Evolutionary conservation across 2,113 vertebrate genomes (phyloP), one percentile per base, ranked within the genome.

Genomic region (Lathamus discolor): DNA sequence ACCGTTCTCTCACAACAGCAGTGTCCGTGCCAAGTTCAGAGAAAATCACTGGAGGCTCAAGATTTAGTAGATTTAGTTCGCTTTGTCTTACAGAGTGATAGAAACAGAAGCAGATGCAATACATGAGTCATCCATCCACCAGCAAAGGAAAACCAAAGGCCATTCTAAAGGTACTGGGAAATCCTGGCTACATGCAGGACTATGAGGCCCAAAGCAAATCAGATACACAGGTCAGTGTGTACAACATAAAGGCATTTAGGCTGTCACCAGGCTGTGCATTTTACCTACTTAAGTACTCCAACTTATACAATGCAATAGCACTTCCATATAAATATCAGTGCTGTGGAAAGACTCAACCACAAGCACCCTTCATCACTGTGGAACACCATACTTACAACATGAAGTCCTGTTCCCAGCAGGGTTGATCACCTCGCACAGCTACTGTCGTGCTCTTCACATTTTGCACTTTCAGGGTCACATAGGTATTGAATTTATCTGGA

Each of bases 381-480:
- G n/a, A 73, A 8, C 61, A 24, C 37, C 3, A 3, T 96, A 99
- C 99, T 99, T 97, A 99, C 99, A 99, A 99, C 99, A 99, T 99
- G 97, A 99, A 99, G 97, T 99, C 99, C 93, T 99, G 99, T 24
- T 99, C 99, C 99, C 99, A 99, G 84, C 98, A 99, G 43, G 99
- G 99, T 25, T 98, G 99, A 64, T 99, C 98, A 13, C 99, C 99
- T 18, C 99, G 98, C 28, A 99, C 99, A 0, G 99, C 98, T 82
- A 99, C 97, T 0, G 99, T 99, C 0, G 99, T 99, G 85, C 99
- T 99, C 98, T 99, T 99, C 95, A 99, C 99, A 97, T 99, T 99
- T 97, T 99, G 99, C 66, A 99, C 99, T 97, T 99, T 99, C 93
- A 99, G 91, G 3, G 99, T 99, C 81, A 99, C 99, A 4, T 99